Percentiles rank a stretch among this genome's conserved stretches.
Conservation (phyloP, 2,797 vertebrate genomes). For the Crocodylus rhombifer region DNA sequence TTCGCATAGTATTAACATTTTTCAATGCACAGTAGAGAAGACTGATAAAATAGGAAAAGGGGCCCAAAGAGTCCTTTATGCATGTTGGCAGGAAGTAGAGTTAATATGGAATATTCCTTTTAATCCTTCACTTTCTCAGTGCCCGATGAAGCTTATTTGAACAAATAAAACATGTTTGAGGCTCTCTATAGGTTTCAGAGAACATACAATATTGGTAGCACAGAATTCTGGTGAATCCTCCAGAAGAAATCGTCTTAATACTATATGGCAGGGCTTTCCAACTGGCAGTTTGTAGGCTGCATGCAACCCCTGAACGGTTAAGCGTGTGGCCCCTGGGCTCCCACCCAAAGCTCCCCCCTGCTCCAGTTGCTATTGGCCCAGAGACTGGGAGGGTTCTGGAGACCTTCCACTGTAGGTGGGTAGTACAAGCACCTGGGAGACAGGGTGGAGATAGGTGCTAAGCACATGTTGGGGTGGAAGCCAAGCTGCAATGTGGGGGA, state of each 20-base stretch:
- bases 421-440: no score
- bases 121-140: neutral
- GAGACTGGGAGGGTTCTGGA: no score
- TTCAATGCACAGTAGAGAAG: neutral
- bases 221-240: neutral
- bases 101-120: neutral
- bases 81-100: neutral
- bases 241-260: neutral
- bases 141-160: neutral
- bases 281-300: no score
- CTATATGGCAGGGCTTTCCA: no score
- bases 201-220: neutral
- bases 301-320: no score
- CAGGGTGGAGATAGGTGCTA: no score
- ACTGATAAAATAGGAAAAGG: neutral
- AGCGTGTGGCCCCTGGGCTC: no score
- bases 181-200: neutral
- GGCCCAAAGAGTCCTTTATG: neutral
- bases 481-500: no score
- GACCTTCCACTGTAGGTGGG: no score
- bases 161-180: neutral
- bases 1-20: conserved; percentile 43
- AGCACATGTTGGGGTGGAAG: no score
- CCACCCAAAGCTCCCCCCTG: no score
- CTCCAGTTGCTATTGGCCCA: no score